Conservation (phyloP, 2,113 vertebrate genomes). For the Spilogale gracilis region DNA sequence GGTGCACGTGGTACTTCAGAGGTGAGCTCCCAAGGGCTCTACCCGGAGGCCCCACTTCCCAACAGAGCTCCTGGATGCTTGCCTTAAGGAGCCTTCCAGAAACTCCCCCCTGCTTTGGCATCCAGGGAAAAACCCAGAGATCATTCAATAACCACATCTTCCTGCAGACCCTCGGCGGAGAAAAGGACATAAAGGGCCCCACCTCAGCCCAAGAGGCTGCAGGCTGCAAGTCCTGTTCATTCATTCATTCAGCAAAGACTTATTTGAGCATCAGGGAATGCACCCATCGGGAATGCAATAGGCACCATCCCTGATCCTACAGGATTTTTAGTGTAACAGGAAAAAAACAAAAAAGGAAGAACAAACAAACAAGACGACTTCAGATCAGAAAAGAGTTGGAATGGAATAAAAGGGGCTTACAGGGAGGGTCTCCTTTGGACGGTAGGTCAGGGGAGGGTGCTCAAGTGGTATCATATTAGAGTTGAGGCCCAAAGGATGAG, state of each 20-base stretch:
- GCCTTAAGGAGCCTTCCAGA: not conserved
- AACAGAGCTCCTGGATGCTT: not conserved
- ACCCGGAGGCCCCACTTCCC: not conserved
- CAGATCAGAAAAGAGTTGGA: not conserved
- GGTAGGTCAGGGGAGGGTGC: not conserved
- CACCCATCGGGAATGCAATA: not conserved
- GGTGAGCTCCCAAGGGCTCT: not conserved
- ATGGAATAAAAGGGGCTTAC: not conserved
- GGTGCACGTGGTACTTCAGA: too few relatives aligned
- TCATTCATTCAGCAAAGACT: not conserved
- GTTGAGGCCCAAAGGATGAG: not conserved
- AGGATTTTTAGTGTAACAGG: not conserved
- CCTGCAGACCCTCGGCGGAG: not conserved
- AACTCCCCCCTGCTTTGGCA: not conserved
- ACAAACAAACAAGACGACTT: not conserved
- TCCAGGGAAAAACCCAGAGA: not conserved
- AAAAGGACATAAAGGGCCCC: accelerated
- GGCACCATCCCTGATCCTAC: not conserved
- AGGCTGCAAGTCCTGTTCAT: too few relatives aligned
- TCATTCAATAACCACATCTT: not conserved
- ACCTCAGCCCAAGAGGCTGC: too few relatives aligned
- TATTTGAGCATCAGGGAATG: not conserved
- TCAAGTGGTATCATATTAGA: too few relatives aligned
- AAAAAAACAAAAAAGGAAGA: not conserved
- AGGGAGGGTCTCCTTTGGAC: not conserved